phyloP scores from a whole-genome alignment of 1,140 invertebrate genomes.

The Cotesia vestalis region DNA sequence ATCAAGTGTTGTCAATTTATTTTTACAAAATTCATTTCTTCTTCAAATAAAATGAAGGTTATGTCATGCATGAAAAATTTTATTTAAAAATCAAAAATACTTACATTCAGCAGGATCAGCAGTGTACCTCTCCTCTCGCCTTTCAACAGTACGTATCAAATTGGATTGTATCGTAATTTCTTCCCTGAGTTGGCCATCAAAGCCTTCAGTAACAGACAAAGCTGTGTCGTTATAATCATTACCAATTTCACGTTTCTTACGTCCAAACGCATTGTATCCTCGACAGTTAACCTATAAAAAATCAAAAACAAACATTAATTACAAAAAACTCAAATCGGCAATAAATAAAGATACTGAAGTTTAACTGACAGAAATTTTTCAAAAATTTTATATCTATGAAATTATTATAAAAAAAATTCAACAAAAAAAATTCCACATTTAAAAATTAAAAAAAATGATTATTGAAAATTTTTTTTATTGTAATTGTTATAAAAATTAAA shows the following conservation, averaged over 20 bases:
- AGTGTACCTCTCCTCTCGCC: conserved; percentile 71
- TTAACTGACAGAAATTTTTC: not conserved
- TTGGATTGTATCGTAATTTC: conserved; percentile 94
- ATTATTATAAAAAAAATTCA: no score
- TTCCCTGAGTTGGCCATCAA: conserved; percentile 86
- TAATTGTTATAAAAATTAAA: no score
- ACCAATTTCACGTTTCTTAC: conserved; percentile 76
- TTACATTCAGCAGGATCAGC: conserved; percentile 77
- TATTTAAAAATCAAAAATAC: conserved; percentile 32
- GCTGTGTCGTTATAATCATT: conserved; percentile 69
- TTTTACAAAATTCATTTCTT: no score
- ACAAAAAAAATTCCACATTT: no score
- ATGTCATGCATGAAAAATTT: no score
- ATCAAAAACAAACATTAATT: not conserved
- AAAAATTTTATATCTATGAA: not conserved
- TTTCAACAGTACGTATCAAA: conserved; percentile 88
- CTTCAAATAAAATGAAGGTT: no score
- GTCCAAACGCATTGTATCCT: conserved; percentile 88
- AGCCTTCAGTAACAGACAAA: conserved; percentile 67
- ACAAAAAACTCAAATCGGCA: conserved; percentile 24
- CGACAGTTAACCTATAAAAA: conserved; percentile 92
- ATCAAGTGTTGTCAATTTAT: no score
- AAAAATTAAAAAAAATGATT: no score
- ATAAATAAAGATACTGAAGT: conserved; percentile 9
- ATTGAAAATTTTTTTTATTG: no score